Conservation (phyloP, 2,888 invertebrate genomes). For the Fragum fragum region DNA sequence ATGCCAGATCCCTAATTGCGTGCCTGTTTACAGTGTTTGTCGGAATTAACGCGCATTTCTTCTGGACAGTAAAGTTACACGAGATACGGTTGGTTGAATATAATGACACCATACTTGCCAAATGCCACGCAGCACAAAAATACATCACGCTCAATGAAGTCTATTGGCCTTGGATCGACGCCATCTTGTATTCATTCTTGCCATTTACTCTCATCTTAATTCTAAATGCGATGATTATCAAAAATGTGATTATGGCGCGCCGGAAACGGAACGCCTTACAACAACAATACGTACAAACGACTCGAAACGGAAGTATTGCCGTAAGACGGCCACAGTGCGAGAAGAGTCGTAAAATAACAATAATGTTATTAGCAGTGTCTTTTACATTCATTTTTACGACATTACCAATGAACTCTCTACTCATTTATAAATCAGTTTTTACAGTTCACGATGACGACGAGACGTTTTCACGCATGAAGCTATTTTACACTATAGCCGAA, state of each 20-base stretch:
- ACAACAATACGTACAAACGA: conserved; percentile 36
- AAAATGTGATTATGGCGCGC: conserved; percentile 61
- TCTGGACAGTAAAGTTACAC: conserved; percentile 74
- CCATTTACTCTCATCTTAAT: conserved; percentile 80
- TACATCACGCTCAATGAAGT: conserved; percentile 70
- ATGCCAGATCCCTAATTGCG: conserved; percentile 73
- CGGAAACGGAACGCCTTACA: conserved; percentile 47
- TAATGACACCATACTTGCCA: conserved; percentile 37
- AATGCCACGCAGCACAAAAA: conserved; percentile 65
- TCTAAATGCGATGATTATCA: conserved; percentile 62
- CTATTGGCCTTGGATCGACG: conserved; percentile 85
- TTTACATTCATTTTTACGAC: conserved; percentile 84
- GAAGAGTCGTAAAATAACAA: conserved; percentile 77
- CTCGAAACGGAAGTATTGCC: conserved; percentile 12
- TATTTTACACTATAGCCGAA: conserved; percentile 78
- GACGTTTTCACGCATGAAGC: conserved; percentile 64
- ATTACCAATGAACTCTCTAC: conserved; percentile 80
- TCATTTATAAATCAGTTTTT: conserved; percentile 72
- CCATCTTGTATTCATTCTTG: conserved; percentile 82
- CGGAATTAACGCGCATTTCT: conserved; percentile 75
- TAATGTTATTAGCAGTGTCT: conserved; percentile 83
- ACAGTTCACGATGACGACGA: conserved; percentile 50
- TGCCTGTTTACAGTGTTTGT: conserved; percentile 63
- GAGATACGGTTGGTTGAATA: conserved; percentile 2
- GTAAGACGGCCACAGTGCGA: conserved; percentile 49